These are phyloP conservation scores for Danio albolineatus DNA, from an alignment of 2,797 vertebrate species.

Conservation along the genomic window DNA sequence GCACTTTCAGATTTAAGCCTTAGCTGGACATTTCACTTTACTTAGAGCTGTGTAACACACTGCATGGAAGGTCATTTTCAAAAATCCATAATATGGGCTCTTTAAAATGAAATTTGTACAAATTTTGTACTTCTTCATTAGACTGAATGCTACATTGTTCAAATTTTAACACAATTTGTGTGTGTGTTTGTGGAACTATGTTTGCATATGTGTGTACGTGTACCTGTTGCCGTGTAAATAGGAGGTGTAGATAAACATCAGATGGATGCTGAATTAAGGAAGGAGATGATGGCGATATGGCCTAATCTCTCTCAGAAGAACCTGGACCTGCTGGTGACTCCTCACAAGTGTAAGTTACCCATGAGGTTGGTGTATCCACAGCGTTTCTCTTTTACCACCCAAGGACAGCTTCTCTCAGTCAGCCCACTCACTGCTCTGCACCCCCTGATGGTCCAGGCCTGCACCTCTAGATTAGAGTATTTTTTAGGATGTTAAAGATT, in stretches of 20 bases:
- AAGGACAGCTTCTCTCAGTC: constrained; percentile 78
- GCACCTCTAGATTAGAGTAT: neutral
- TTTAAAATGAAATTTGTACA: neutral
- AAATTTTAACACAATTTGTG: neutral
- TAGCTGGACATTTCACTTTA: too few species aligned
- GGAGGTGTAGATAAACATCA: constrained; percentile 93
- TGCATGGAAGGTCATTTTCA: too few species aligned
- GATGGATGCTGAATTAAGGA: constrained; percentile 93
- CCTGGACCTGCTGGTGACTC: constrained; percentile 93
- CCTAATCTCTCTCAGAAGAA: constrained; percentile 95
- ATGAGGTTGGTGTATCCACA: constrained; percentile 64
- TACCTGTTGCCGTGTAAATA: constrained; percentile 59
- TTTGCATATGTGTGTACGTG: constrained; percentile 44
- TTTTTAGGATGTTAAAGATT: neutral
- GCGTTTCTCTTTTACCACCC: constrained; percentile 76
- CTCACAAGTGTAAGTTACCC: constrained; percentile 92
- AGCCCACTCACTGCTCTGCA: constrained; percentile 76
- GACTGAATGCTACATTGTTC: neutral
- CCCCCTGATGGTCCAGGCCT: constrained; percentile 78
- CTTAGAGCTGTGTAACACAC: too few species aligned
- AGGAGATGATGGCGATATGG: constrained; percentile 98
- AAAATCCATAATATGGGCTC: too few species aligned
- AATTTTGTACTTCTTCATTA: neutral
- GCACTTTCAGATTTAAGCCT: too few species aligned
- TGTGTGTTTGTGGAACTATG: constrained; percentile 33